Percentiles rank a stretch among this genome's conserved stretches.
Conservation (phyloP, 1,140 invertebrate species). For the Leptinotarsa lineolata region DNA sequence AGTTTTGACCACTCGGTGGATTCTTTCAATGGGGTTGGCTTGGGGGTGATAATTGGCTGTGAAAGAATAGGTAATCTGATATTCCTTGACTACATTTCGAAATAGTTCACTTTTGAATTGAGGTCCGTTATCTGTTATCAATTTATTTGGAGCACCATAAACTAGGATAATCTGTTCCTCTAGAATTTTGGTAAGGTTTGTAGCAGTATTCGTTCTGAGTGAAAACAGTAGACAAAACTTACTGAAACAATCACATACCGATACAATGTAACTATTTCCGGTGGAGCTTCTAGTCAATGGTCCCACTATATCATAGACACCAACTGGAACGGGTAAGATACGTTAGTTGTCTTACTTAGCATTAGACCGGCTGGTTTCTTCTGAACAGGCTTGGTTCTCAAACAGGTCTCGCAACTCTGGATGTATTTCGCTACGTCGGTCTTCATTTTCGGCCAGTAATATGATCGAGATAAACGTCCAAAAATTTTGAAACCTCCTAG, state of each 20-base stretch:
- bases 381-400: neutral
- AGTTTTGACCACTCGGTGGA: conserved; percentile 27
- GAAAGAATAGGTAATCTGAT: conserved; percentile 25
- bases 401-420: neutral
- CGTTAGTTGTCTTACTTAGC: conserved; percentile 30
- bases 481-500: conserved; percentile 23
- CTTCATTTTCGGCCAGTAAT: conserved; percentile 23
- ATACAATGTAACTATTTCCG: conserved; percentile 22
- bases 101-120: conserved; percentile 26
- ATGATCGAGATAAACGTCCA: neutral
- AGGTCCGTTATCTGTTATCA: conserved; percentile 21
- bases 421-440: neutral
- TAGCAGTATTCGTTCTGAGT: conserved; percentile 14
- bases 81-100: conserved; percentile 17
- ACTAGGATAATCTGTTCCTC: too few relatives aligned
- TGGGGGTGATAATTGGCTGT: conserved; percentile 29
- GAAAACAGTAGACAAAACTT: conserved; percentile 33
- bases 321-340: conserved; percentile 29
- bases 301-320: conserved; percentile 29
- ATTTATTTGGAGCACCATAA: conserved; percentile 33
- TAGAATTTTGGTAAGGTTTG: conserved; percentile 32
- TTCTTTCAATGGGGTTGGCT: conserved; percentile 29
- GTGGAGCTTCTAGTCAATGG: conserved; percentile 35
- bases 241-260: conserved; percentile 30
- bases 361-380: neutral